A percentile compares a stretch with the other conserved stretches of the same genome.
Conservation (phyloP, 2,888 invertebrate species). For the Euclidia mi region DNA sequence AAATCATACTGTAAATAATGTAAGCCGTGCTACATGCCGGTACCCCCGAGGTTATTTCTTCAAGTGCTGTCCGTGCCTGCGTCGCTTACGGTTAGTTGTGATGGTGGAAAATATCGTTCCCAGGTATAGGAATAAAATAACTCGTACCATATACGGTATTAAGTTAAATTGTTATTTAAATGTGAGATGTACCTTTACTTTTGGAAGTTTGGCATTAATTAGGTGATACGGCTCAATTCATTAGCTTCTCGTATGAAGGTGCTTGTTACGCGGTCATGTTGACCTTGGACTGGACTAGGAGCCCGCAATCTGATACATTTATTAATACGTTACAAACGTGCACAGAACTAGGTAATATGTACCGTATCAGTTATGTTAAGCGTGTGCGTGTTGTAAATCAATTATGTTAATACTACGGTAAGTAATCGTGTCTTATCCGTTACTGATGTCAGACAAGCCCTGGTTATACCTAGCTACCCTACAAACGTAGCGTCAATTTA, state of each 20-base stretch:
- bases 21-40: no score
- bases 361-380: no score
- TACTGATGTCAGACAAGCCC: no score
- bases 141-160: constrained; percentile 1
- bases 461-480: no score
- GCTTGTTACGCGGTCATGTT: constrained; percentile 7
- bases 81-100: neutral
- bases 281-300: constrained; percentile 11
- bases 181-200: constrained; percentile 23
- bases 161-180: constrained; percentile 12
- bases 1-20: no score
- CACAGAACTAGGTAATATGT: neutral
- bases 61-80: no score
- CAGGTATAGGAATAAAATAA: neutral
- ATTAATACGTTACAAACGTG: constrained; percentile 7
- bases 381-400: neutral
- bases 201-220: constrained; percentile 47
- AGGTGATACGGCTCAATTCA: constrained; percentile 38
- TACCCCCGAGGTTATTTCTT: no score
- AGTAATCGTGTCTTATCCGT: no score
- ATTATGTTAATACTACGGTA: no score
- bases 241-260: constrained; percentile 21
- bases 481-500: no score
- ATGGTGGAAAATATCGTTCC: neutral
- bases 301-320: constrained; percentile 10